Evolutionary conservation across 2,888 invertebrate species (phyloP).

Genomic region (Athalia rosae): DNA sequence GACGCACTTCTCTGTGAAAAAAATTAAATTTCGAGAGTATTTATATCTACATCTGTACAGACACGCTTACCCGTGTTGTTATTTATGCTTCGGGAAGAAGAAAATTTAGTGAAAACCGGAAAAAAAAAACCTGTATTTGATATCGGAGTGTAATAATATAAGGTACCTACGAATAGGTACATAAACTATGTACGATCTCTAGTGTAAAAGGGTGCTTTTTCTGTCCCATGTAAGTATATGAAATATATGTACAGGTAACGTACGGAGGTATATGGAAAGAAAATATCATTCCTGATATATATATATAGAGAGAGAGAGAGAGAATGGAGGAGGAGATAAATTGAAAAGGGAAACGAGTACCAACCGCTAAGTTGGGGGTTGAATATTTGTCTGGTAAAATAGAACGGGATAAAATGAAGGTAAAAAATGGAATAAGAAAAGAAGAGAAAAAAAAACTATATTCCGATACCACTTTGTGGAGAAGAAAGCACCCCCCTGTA

Average conservation of each 20-base stretch:
- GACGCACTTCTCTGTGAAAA: too few relatives aligned
- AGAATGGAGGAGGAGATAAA: neutral
- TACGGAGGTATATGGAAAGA: constrained; percentile 12
- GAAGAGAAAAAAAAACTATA: neutral
- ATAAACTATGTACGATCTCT: too few relatives aligned
- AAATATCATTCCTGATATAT: constrained; percentile 11
- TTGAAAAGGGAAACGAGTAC: neutral
- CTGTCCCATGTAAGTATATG: too few relatives aligned
- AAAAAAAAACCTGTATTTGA: too few relatives aligned
- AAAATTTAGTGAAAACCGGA: too few relatives aligned
- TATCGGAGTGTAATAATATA: too few relatives aligned
- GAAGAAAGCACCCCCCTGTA: neutral
- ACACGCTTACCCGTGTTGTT: too few relatives aligned
- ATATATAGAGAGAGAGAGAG: neutral
- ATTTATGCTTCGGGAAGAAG: too few relatives aligned
- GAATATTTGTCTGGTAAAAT: neutral
- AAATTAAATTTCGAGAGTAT: too few relatives aligned
- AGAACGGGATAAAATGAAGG: neutral
- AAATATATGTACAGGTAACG: neutral
- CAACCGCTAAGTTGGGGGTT: neutral
- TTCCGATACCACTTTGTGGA: constrained; percentile 17
- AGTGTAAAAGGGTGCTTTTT: neutral
- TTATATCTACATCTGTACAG: too few relatives aligned
- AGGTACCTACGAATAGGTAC: too few relatives aligned
- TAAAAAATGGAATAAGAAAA: constrained; percentile 19